Percentiles rank a stretch among this genome's conserved stretches.
phyloP scores from a whole-genome alignment of 2,888 invertebrate genomes.

The Linyphia triangularis region DNA sequence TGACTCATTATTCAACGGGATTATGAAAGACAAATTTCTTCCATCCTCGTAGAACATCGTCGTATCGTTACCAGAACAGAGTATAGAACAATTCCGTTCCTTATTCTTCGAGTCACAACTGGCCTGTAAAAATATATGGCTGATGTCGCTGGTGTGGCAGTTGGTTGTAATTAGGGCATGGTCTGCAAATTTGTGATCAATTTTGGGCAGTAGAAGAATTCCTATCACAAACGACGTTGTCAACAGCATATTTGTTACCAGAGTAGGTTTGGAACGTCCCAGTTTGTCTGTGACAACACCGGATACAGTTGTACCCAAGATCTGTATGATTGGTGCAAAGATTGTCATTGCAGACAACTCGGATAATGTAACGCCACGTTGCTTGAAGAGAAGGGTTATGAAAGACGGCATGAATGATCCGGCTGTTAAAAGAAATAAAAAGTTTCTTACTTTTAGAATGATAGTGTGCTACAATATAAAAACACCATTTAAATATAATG shows the following conservation, averaged over 20 bases:
- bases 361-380: conserved; percentile 90
- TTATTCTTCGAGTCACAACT: not conserved
- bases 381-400: conserved; percentile 93
- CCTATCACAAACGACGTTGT: conserved; percentile 89
- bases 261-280: conserved; percentile 90
- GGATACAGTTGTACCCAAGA: conserved; percentile 90
- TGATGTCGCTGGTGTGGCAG: not conserved
- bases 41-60: not conserved
- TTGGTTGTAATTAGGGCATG: not conserved
- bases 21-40: not conserved
- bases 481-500: too few species aligned
- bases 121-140: not conserved
- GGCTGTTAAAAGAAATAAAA: conserved; percentile 82
- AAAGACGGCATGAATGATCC: conserved; percentile 91
- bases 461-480: too few species aligned
- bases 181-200: not conserved
- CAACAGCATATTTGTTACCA: conserved; percentile 87
- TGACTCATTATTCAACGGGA: not conserved
- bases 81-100: not conserved
- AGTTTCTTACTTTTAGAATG: too few species aligned
- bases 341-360: conserved; percentile 93
- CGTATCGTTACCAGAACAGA: not conserved
- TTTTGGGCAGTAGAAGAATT: conserved; percentile 82
- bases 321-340: conserved; percentile 90
- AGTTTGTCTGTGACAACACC: conserved; percentile 88